Evolutionary conservation across 2,888 invertebrate genomes (phyloP), one percentile per base, ranked within the genome.

Genomic region (Cataglyphis livida): DNA sequence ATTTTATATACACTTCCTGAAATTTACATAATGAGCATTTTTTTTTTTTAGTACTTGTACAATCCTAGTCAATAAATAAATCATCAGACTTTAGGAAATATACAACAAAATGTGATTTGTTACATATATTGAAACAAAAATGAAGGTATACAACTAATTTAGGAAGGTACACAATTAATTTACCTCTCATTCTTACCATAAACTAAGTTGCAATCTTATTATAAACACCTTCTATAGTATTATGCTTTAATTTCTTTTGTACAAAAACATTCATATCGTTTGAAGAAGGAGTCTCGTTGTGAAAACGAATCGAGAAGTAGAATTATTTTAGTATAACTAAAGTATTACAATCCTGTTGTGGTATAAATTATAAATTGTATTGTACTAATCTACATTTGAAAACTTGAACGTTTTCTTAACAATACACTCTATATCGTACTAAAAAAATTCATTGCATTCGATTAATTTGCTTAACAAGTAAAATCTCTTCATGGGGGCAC

Each of bases 211-310:
- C 75, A 79, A 85, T 76, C 81, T 88, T 90, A 85, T 7, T 48
- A 81, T 83, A 82, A 73, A 86, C 86, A 88, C 88, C 85, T 89
- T 89, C 90, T 93, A 91, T 89, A 88, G 88, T 91, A 89, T 90
- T 91, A 89, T 89, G 74, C 73, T 87, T 87, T 85, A 88, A 88
- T 75, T 90, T 89, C 87, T 89, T 87, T 89, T 91, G 88, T 92
- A 92, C 90, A 91, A 90, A 91, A 91, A 85, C 86, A 87, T 86
- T 86, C 64, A 79, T 73, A 79, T 73, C 71, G 81, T 84, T 87
- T 28, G 71, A 86, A 82, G 25, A 84, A 84, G 84, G 48, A 48
- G 48, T 18, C 48, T 78, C 83, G 75, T 81, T 84, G 74, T 83
- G 79, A 83, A 83, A 84, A 48, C 44, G 76, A 48, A 48, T n/a